Conservation (phyloP, 2,888 invertebrate species). For the Lasioglossum figueresi region DNA sequence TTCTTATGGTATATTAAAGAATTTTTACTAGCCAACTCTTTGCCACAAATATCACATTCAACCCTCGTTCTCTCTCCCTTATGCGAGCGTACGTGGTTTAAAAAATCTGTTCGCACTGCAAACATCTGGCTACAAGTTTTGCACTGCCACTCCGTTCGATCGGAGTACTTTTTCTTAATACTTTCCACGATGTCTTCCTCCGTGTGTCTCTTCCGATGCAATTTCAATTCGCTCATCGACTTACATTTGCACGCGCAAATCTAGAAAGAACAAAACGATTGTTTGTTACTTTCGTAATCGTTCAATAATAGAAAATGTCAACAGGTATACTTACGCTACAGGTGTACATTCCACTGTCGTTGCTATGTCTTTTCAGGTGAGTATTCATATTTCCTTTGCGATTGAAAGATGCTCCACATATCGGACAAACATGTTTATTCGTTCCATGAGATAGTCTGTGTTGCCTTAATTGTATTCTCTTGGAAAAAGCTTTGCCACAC, state of each 20-base stretch:
- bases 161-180: conserved; percentile 66
- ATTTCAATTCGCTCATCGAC: conserved; percentile 78
- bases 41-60: conserved; percentile 77
- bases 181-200: conserved; percentile 74
- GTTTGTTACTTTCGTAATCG: background rate
- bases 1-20: conserved; percentile 82
- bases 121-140: conserved; percentile 74
- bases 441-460: conserved; percentile 77
- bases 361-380: conserved; percentile 78
- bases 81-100: conserved; percentile 76
- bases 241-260: conserved; percentile 75
- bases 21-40: conserved; percentile 75
- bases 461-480: conserved; percentile 80
- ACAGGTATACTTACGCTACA: conserved; percentile 73
- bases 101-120: conserved; percentile 71
- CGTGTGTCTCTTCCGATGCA: conserved; percentile 77
- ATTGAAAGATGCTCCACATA: conserved; percentile 79
- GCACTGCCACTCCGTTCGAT: conserved; percentile 74
- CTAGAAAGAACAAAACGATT: conserved; percentile 54
- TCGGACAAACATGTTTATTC: conserved; percentile 75
- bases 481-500: conserved; percentile 83
- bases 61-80: conserved; percentile 64
- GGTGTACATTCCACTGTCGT: conserved; percentile 72
- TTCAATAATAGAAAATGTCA: background rate
- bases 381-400: conserved; percentile 80